Conservation (phyloP, 37 sponge, comb jelly and placozoan genomes). For the Eunapius fragilis region DNA sequence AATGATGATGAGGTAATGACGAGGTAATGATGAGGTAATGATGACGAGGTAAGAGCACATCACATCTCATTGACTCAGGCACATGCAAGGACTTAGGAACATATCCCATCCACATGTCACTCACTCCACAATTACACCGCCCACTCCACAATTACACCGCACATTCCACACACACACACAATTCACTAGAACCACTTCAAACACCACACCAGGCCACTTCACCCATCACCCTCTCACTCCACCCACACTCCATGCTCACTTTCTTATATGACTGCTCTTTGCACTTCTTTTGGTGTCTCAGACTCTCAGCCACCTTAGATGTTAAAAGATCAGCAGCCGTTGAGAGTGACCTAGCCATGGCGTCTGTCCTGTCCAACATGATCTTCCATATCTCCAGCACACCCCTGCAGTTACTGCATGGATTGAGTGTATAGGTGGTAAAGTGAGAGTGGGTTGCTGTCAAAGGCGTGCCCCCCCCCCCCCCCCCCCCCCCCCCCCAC, state of each 20-base stretch:
- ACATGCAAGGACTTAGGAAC: too few species aligned
- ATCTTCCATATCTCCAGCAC: slow-evolving; percentile 75
- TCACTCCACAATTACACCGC: too few species aligned
- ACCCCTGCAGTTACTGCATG: slow-evolving; percentile 21
- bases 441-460: too few species aligned
- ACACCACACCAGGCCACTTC: neutral
- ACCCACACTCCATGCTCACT: slow-evolving; percentile 11
- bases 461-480: too few species aligned
- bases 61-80: too few species aligned
- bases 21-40: too few species aligned
- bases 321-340: slow-evolving; percentile 55
- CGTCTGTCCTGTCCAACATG: slow-evolving; percentile 69
- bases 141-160: too few species aligned
- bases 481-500: too few species aligned
- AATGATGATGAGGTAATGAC: too few species aligned
- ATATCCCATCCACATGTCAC: too few species aligned
- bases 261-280: slow-evolving; percentile 74
- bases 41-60: too few species aligned
- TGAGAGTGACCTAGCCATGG: slow-evolving; percentile 29
- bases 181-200: too few species aligned
- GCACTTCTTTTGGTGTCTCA: slow-evolving; percentile 57
- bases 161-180: neutral
- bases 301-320: slow-evolving; percentile 49
- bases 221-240: neutral
- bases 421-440: neutral